These are phyloP conservation scores for Takifugu bimaculatus DNA, from an alignment of 2,113 vertebrate genomes.

Conservation along the genomic window DNA sequence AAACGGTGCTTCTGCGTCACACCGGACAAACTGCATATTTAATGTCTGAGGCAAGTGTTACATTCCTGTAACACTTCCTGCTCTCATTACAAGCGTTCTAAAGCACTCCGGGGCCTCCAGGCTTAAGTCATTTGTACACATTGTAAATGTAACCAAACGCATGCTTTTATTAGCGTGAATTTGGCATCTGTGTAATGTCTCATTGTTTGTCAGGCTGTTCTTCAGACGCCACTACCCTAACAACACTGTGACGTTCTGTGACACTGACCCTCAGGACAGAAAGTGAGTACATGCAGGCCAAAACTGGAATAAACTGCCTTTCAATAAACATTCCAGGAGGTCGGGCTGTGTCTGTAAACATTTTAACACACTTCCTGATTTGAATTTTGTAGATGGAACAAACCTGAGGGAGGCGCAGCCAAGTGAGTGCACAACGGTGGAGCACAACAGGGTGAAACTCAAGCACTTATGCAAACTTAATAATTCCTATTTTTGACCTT, in stretches of 20 bases:
- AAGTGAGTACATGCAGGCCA: slow-evolving; percentile 80
- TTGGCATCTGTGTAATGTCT: neutral
- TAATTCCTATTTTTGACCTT: neutral
- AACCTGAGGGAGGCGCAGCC: slow-evolving; percentile 79
- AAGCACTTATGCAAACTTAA: neutral
- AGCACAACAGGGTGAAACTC: neutral
- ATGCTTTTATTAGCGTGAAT: neutral
- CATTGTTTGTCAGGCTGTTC: slow-evolving; percentile 80
- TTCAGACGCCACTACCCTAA: slow-evolving; percentile 95
- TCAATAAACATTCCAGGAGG: neutral
- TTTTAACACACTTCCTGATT: neutral
- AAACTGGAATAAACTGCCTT: neutral
- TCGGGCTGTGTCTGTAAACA: neutral
- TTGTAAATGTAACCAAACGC: neutral
- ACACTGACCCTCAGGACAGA: slow-evolving; percentile 92
- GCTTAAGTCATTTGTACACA: neutral
- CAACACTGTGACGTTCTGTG: slow-evolving; percentile 92
- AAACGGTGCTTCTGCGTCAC: neutral
- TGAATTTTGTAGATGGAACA: slow-evolving; percentile 77
- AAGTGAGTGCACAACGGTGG: slow-evolving; percentile 73
- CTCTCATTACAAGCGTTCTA: neutral
- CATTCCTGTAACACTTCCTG: neutral
- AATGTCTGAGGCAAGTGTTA: neutral
- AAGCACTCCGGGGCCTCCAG: too few relatives aligned
- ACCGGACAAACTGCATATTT: neutral